Percentiles rank a stretch among this genome's conserved stretches.
Evolutionary conservation across 2,797 vertebrate species (phyloP).

Genomic region (Lophura swinhoii): DNA sequence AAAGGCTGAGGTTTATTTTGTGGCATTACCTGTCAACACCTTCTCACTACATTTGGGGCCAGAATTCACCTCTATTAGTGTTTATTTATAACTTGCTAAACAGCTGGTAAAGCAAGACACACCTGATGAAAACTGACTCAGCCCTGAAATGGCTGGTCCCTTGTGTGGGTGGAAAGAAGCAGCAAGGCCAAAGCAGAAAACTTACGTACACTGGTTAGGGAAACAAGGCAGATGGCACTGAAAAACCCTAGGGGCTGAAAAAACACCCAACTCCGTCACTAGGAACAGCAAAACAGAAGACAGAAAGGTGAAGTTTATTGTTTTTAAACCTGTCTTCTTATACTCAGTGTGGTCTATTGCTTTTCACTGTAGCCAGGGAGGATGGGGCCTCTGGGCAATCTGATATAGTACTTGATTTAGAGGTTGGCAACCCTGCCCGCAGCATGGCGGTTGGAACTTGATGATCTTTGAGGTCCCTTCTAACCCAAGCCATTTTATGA

Average conservation of each 20-base stretch:
- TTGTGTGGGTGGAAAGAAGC: neutral
- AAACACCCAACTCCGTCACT: neutral
- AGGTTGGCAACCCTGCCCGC: no score
- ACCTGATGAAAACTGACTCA: neutral
- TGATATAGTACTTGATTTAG: no score
- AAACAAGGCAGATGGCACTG: neutral
- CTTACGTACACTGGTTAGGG: neutral
- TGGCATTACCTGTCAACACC: neutral
- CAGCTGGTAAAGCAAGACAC: neutral
- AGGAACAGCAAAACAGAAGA: conserved; percentile 7
- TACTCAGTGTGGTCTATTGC: rapidly evolving
- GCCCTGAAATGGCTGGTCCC: neutral
- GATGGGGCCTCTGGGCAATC: no score
- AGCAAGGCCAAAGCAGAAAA: neutral
- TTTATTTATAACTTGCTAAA: conserved; percentile 1
- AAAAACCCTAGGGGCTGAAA: neutral
- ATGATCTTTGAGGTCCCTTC: no score
- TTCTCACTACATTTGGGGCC: neutral
- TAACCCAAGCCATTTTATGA: no score
- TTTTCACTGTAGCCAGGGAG: neutral
- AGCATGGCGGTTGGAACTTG: no score
- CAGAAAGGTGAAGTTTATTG: neutral
- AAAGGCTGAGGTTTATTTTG: neutral
- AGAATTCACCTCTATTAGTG: neutral
- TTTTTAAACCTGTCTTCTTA: neutral